phyloP scores from a whole-genome alignment of 1,140 invertebrate species.

The Cotesia typhae region DNA sequence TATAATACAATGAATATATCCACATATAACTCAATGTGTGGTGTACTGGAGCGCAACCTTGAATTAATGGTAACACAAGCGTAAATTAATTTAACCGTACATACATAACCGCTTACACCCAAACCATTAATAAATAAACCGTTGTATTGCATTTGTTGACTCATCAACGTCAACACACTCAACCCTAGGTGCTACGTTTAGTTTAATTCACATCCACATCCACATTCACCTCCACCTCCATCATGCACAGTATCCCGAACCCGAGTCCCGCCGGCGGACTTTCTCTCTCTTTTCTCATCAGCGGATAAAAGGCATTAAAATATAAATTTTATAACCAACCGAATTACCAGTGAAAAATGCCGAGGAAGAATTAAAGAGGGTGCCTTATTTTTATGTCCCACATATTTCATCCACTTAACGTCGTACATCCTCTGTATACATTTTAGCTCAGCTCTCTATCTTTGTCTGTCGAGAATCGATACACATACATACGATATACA shows the following conservation, averaged over 20 bases:
- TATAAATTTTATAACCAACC: slow-evolving; percentile 21
- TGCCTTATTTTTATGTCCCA: slow-evolving; percentile 10
- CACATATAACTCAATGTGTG: neutral
- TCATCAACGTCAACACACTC: too few relatives aligned
- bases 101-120: neutral
- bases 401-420: slow-evolving; percentile 4
- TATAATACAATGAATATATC: too few relatives aligned
- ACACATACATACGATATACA: neutral
- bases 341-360: slow-evolving; percentile 22
- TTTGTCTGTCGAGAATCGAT: neutral
- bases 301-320: neutral
- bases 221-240: too few relatives aligned
- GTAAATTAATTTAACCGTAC: slow-evolving; percentile 27
- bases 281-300: slow-evolving; percentile 23
- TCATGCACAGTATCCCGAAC: too few relatives aligned
- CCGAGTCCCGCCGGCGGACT: neutral
- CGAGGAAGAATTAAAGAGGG: neutral
- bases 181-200: too few relatives aligned
- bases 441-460: too few relatives aligned
- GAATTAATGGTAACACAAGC: slow-evolving; percentile 29
- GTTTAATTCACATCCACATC: too few relatives aligned
- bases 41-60: neutral
- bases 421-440: too few relatives aligned
- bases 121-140: too few relatives aligned
- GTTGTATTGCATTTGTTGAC: too few relatives aligned